phyloP scores from a whole-genome alignment of 2,888 invertebrate species.

The Myopa testacea region DNA sequence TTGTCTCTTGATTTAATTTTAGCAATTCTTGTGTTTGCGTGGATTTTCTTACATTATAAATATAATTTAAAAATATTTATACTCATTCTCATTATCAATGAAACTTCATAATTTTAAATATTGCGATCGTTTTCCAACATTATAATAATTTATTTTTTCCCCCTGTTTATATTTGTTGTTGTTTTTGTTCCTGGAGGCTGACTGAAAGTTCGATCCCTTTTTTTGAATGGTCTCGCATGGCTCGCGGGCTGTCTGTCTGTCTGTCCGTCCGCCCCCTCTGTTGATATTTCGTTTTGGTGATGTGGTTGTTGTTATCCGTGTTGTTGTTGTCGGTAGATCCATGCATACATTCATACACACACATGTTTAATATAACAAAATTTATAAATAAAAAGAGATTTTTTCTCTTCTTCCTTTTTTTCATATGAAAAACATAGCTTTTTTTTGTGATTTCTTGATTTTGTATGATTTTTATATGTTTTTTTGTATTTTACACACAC shows the following conservation, averaged over 20 bases:
- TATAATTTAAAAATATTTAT: neutral
- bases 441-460: neutral
- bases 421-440: neutral
- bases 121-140: conserved; percentile 27
- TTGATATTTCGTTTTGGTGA: conserved; percentile 8
- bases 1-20: no score
- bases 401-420: neutral
- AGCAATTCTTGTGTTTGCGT: no score
- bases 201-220: conserved; percentile 26
- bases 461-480: neutral
- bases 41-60: neutral
- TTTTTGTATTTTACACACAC: conserved; percentile 20
- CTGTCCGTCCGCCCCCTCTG: conserved; percentile 2
- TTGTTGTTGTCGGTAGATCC: neutral
- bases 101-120: neutral
- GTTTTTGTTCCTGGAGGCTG: conserved; percentile 1
- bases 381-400: conserved; percentile 36
- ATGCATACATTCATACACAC: neutral
- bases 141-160: conserved; percentile 20
- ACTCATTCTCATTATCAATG: neutral
- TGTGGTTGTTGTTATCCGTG: neutral
- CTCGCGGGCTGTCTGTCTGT: neutral
- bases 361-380: conserved; percentile 15
- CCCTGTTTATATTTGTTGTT: neutral
- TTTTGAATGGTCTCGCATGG: conserved; percentile 1